Conservation (phyloP, 2,797 vertebrate genomes). For the Cheirogaleus major region DNA sequence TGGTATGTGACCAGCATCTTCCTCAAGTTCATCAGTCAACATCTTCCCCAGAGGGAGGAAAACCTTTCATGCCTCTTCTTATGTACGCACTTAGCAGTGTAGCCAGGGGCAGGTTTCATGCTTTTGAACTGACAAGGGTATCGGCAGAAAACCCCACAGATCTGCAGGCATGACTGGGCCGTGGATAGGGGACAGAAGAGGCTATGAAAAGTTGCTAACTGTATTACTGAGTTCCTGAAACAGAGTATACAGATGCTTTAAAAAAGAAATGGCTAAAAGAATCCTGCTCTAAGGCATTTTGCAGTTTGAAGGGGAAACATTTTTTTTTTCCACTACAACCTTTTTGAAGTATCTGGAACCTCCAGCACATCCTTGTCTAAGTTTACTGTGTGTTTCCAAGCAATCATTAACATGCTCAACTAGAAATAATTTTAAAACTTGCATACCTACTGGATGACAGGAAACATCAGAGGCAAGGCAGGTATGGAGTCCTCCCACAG, state of each 20-base stretch:
- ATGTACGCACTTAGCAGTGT: neutral
- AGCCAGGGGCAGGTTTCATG: neutral
- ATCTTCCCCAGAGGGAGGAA: neutral
- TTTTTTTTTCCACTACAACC: neutral
- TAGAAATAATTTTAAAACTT: neutral
- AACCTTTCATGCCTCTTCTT: neutral
- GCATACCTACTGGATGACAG: constrained; percentile 26
- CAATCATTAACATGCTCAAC: neutral
- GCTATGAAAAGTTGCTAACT: neutral
- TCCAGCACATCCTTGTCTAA: neutral
- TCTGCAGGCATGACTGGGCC: neutral
- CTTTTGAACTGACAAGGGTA: neutral
- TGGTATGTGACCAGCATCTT: neutral
- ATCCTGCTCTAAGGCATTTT: neutral
- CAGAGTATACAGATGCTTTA: neutral
- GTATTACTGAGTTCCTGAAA: neutral
- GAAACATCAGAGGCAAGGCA: neutral
- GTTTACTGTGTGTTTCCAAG: neutral
- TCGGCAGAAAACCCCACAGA: neutral
- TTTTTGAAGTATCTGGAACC: neutral
- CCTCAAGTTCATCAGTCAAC: neutral
- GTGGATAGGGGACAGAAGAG: neutral
- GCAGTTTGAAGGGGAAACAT: neutral
- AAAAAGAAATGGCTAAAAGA: neutral
- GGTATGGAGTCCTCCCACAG: neutral